These are phyloP conservation scores for Melanerpes aurifrons DNA, from an alignment of 2,113 vertebrate genomes.

Conservation along the genomic window DNA sequence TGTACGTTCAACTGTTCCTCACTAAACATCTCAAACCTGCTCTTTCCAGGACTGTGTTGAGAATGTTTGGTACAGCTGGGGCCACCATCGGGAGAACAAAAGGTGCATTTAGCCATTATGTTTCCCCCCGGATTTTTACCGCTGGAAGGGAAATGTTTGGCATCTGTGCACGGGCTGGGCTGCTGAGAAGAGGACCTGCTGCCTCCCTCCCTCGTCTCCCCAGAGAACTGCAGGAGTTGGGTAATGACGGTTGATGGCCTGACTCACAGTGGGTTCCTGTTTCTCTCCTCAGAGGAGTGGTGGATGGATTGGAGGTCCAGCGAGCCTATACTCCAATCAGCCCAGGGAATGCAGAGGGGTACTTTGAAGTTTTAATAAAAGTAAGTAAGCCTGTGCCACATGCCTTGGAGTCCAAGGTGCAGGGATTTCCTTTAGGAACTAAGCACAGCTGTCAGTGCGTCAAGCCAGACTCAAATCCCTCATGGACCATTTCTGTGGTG, in stretches of 20 bases:
- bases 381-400: conserved; percentile 62
- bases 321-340: conserved; percentile 83
- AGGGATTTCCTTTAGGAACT: background rate
- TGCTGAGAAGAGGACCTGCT: background rate
- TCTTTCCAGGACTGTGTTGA: background rate
- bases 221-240: background rate
- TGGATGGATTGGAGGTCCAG: conserved; percentile 79
- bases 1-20: background rate
- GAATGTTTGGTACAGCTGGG: background rate
- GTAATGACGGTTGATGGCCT: background rate
- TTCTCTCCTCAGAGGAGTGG: conserved; percentile 73
- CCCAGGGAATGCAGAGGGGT: conserved; percentile 71
- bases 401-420: background rate
- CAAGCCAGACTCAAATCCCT: background rate
- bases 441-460: background rate
- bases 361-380: conserved; percentile 85
- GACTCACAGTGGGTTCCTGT: background rate
- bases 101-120: background rate
- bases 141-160: background rate
- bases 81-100: background rate
- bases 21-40: background rate
- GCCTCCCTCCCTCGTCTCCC: background rate
- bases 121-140: background rate
- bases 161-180: background rate
- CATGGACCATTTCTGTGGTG: background rate